Conservation (phyloP, 2,797 vertebrate species). For the Leucoraja ocellata region DNA sequence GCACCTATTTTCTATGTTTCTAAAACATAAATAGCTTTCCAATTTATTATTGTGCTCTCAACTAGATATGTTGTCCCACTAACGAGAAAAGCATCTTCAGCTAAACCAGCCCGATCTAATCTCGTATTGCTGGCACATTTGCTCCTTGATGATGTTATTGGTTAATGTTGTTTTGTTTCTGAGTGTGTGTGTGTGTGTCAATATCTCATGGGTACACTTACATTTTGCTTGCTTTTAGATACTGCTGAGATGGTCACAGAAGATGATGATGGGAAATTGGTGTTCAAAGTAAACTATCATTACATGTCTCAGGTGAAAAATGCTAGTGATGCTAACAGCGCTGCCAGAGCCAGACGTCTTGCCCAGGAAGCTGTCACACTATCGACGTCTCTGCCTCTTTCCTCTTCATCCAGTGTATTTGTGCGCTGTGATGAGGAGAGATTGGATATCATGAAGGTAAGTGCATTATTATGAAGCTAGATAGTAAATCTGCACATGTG, state of each 20-base stretch:
- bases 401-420: conserved; percentile 90
- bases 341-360: conserved; percentile 84
- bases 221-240: conserved; percentile 57
- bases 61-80: too few relatives aligned
- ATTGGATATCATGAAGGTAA: conserved; percentile 98
- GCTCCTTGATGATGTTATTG: background rate
- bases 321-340: conserved; percentile 89
- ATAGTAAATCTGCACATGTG: background rate
- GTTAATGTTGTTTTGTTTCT: background rate
- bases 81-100: background rate
- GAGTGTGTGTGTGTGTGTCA: background rate
- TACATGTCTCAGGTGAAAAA: conserved; percentile 99
- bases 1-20: too few relatives aligned
- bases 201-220: background rate
- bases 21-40: too few relatives aligned
- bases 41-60: too few relatives aligned
- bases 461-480: background rate
- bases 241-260: conserved; percentile 98
- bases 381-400: conserved; percentile 91
- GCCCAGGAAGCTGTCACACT: conserved; percentile 96
- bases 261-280: conserved; percentile 88
- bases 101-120: background rate
- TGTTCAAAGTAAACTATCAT: conserved; percentile 98
- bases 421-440: conserved; percentile 94
- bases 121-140: background rate